Conservation (phyloP, 1,140 invertebrate species). For the Riptortus pedestris region DNA sequence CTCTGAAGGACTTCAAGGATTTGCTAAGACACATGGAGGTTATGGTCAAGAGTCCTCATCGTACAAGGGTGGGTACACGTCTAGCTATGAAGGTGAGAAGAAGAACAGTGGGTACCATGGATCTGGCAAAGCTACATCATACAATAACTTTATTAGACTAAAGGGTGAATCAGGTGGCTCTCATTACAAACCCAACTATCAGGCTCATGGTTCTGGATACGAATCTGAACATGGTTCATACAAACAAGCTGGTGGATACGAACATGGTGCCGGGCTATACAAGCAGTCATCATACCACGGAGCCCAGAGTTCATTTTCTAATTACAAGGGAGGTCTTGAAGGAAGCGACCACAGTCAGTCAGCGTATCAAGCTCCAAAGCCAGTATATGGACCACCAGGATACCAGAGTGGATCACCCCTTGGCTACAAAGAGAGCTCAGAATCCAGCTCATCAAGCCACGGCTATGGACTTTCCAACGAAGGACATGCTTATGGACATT, state of each 20-base stretch:
- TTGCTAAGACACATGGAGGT: not conserved
- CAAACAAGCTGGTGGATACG: no score
- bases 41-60: not conserved
- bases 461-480: not conserved
- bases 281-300: no score
- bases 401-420: no score
- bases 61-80: not conserved
- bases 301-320: no score
- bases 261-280: no score
- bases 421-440: not conserved
- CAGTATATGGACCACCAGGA: not conserved
- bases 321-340: no score
- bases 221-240: no score
- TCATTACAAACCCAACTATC: not conserved
- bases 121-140: not conserved
- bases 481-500: not conserved
- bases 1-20: not conserved
- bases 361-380: not conserved
- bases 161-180: not conserved
- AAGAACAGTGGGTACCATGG: not conserved
- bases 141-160: constrained; percentile 5
- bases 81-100: not conserved
- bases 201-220: no score
- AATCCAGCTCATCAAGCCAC: not conserved
- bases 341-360: not conserved